Percentiles rank a stretch among this genome's conserved stretches.
Evolutionary conservation across 1,140 invertebrate species (phyloP).

Genomic region (Lordiphosa mommai): DNA sequence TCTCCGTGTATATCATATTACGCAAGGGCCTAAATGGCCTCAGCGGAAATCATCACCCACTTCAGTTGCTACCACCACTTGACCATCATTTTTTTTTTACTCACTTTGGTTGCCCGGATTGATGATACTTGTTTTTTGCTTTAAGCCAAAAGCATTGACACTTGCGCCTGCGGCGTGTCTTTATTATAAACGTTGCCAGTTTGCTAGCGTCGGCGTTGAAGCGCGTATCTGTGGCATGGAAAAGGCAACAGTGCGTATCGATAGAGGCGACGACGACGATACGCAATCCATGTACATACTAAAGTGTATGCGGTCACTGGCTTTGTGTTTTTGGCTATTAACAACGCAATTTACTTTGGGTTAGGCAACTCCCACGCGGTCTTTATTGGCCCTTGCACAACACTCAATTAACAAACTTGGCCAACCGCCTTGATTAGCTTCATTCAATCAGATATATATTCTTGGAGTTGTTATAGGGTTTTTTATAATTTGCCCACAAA

Average conservation of each 20-base stretch:
- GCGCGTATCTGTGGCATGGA: constrained; percentile 59
- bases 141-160: constrained; percentile 66
- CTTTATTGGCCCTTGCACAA: constrained; percentile 32
- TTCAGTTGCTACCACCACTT: constrained; percentile 24
- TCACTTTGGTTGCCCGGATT: constrained; percentile 34
- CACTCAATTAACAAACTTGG: constrained; percentile 9
- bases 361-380: constrained; percentile 53
- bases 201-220: constrained; percentile 38
- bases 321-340: constrained; percentile 49
- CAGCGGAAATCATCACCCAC: constrained; percentile 62
- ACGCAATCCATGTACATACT: too few relatives aligned
- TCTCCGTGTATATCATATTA: constrained; percentile 56
- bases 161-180: constrained; percentile 65
- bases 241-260: constrained; percentile 73
- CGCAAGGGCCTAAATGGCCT: constrained; percentile 37
- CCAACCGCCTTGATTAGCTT: constrained; percentile 24
- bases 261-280: constrained; percentile 21
- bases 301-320: constrained; percentile 55
- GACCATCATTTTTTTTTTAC: constrained; percentile 16
- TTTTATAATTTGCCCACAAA: constrained; percentile 11
- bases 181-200: constrained; percentile 48
- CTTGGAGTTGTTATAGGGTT: too few relatives aligned
- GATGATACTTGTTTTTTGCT: constrained; percentile 24
- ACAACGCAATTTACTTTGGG: constrained; percentile 53
- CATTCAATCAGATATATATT: constrained; percentile 11